Base-by-base conservation (phyloP, 2,888 invertebrate species). In the Tetragonula carbonaria region DNA sequence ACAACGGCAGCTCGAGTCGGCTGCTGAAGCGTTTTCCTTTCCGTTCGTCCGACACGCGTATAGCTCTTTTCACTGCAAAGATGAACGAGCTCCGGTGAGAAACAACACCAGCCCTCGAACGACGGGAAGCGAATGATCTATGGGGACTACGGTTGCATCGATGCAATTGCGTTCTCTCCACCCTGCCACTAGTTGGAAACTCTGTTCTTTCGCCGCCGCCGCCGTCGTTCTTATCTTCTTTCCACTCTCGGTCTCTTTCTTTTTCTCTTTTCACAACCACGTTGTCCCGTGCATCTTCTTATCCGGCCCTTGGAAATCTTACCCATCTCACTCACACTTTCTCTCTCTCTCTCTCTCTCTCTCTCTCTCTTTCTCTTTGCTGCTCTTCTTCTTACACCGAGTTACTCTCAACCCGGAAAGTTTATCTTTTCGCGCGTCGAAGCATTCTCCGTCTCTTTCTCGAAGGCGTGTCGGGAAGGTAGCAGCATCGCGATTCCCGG, bases 381-480 rank as follows among this genome's bases (percentile, higher is more conserved):
- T 0, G 16, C 38, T 38, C 14, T 38, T 63, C 63, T 82, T 79
- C 80, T 85, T 86, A 77, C 71, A 73, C 70, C 86, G 88, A 93
- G 91, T 91, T 91, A 91, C 66, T 92, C 91, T 90, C 86, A 92
- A 93, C 92, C 92, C 92, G 89, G 33, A 85, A 91, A 92, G 92
- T 93, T 93, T 93, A 91, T 93, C 92, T 91, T 91, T 91, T 90
- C 86, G 78, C 86, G 88, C 77, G 66, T 78, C 73, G 74, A 68
- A 77, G 50, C 73, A 28, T 66, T 78, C 72, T 18, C 68, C 33
- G 13, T 23, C 33, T n/a, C 38, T 6, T 53, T 53, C 33, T 14
- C 70, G 53, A 51, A 21, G 28, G 14, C 70, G 70, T 21, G 70
- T 57, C 28, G 33, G 72, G 38, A 62, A 63, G 50, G 18, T 50